Evolutionary conservation across 2,113 vertebrate species (phyloP).

Genomic region (Isichthys henryi): DNA sequence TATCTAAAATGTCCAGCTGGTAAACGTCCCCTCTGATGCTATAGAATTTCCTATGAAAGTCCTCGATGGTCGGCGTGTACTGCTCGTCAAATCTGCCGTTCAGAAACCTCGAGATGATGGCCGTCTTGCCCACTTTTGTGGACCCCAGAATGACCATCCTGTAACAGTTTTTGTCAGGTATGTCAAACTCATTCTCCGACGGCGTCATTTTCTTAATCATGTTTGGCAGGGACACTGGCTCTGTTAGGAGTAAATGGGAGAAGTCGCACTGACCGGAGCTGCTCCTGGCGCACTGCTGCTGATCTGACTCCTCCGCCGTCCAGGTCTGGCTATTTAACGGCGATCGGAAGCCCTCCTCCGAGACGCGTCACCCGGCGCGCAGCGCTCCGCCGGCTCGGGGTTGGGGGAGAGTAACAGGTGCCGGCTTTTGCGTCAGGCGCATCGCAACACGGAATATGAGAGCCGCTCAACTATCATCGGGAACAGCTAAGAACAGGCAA

Average conservation of each 20-base stretch:
- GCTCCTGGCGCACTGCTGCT: neutral
- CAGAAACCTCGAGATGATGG: slow-evolving; percentile 93
- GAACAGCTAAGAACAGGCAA: slow-evolving; percentile 15
- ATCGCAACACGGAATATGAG: slow-evolving; percentile 11
- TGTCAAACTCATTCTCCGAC: slow-evolving; percentile 76
- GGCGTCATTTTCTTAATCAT: slow-evolving; percentile 97
- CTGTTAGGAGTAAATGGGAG: neutral
- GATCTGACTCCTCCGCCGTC: slow-evolving; percentile 16
- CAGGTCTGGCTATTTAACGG: slow-evolving; percentile 33
- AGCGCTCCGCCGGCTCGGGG: neutral
- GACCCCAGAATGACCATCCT: slow-evolving; percentile 96
- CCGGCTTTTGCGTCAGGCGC: slow-evolving; percentile 40
- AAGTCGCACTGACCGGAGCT: neutral
- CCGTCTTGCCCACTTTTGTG: slow-evolving; percentile 95
- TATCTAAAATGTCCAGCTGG: slow-evolving; percentile 94
- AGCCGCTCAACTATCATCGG: neutral
- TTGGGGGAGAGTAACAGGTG: slow-evolving; percentile 26
- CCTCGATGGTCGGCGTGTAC: slow-evolving; percentile 96
- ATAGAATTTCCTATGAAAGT: slow-evolving; percentile 98
- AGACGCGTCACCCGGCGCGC: slow-evolving; percentile 41
- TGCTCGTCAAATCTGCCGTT: slow-evolving; percentile 89
- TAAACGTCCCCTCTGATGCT: slow-evolving; percentile 92
- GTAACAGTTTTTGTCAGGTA: slow-evolving; percentile 93
- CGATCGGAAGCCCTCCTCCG: slow-evolving; percentile 25
- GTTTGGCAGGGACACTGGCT: slow-evolving; percentile 36